Percentiles rank a stretch among this genome's conserved stretches.
Evolutionary conservation across 2,113 vertebrate species (phyloP).

Genomic region (Amazona guildingii): DNA sequence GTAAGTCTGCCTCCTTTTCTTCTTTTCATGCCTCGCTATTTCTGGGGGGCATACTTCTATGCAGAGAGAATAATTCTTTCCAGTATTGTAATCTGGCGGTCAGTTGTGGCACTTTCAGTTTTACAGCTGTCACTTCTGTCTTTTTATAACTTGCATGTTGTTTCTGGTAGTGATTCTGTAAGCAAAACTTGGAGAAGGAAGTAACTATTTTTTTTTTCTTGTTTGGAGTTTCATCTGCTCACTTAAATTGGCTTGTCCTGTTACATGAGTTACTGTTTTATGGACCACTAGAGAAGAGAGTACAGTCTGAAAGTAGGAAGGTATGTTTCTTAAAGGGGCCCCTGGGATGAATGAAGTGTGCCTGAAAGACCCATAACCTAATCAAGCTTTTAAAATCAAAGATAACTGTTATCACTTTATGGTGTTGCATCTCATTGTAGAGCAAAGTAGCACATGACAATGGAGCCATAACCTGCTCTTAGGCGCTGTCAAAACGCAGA

Average conservation of each 20-base stretch:
- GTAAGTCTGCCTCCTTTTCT: background rate
- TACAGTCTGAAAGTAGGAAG: background rate
- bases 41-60: background rate
- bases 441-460: background rate
- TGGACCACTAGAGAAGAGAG: background rate
- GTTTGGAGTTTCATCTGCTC: background rate
- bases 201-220: background rate
- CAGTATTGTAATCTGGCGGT: background rate
- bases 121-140: background rate
- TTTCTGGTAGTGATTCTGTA: background rate
- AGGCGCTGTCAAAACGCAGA: background rate
- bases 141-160: background rate
- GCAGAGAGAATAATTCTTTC: background rate
- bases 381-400: background rate
- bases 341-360: background rate
- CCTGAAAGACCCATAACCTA: background rate
- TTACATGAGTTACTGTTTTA: background rate
- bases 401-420: background rate
- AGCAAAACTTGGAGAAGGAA: background rate
- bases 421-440: background rate
- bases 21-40: fast-evolving
- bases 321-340: background rate
- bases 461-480: background rate
- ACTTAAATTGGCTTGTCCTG: background rate
- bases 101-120: background rate